phyloP scores from a whole-genome alignment of 2,888 invertebrate genomes.

The Leptopilina myrica region DNA sequence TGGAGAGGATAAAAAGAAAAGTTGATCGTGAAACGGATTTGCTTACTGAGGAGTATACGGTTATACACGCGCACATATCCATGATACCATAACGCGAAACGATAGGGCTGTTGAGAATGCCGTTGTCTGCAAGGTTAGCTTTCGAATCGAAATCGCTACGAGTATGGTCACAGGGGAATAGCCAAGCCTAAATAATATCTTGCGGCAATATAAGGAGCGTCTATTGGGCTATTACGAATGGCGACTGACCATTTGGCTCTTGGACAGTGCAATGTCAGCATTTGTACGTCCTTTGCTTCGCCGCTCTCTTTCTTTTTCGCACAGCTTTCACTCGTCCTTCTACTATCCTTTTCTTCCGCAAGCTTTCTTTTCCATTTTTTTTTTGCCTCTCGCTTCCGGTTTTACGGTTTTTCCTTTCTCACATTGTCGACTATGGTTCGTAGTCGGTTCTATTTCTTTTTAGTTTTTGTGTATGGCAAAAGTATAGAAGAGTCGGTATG shows the following conservation, averaged over 20 bases:
- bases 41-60: constrained; percentile 20
- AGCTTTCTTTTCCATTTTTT: constrained; percentile 57
- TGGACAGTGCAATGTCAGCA: constrained; percentile 75
- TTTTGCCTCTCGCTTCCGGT: constrained; percentile 50
- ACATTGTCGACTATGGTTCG: constrained; percentile 14
- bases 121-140: constrained; percentile 21
- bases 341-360: constrained; percentile 45
- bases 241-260: constrained; percentile 73
- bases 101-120: constrained; percentile 25
- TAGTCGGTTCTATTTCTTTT: neutral
- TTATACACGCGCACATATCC: constrained; percentile 9
- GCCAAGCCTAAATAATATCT: constrained; percentile 75
- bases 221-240: constrained; percentile 76
- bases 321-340: constrained; percentile 51
- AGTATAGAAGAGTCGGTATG: too few relatives aligned
- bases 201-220: constrained; percentile 76
- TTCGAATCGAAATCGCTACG: constrained; percentile 36
- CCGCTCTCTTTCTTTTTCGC: constrained; percentile 45
- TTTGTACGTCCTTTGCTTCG: constrained; percentile 57
- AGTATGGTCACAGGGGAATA: constrained; percentile 28
- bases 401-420: constrained; percentile 57
- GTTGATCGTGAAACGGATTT: constrained; percentile 29
- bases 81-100: constrained; percentile 36
- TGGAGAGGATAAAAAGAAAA: constrained; percentile 13
- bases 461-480: too few relatives aligned